Evolutionary conservation across 2,888 invertebrate species (phyloP).

Genomic region (Anthrax anthrax): DNA sequence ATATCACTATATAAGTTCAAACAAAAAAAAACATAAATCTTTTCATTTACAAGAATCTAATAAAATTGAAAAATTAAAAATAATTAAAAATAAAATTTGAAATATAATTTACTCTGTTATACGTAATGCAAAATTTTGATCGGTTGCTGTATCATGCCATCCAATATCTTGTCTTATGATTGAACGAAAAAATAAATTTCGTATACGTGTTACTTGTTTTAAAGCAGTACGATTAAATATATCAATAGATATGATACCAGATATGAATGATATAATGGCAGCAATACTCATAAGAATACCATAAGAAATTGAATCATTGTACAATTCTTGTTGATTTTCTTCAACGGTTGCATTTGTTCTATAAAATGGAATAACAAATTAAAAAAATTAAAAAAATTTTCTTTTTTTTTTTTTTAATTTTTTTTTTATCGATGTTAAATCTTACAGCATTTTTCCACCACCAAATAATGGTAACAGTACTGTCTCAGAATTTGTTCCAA

Average conservation of each 20-base stretch:
- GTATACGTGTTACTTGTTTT: constrained; percentile 46
- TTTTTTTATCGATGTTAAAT: constrained; percentile 4
- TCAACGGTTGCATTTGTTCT: constrained; percentile 40
- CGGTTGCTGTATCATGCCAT: constrained; percentile 58
- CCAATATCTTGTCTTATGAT: constrained; percentile 57
- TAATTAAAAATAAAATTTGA: constrained; percentile 22
- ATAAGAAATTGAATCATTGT: constrained; percentile 50
- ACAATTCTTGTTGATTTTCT: constrained; percentile 44
- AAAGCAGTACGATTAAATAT: constrained; percentile 51
- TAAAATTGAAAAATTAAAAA: background rate
- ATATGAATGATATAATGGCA: constrained; percentile 45
- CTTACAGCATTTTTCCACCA: constrained; percentile 45
- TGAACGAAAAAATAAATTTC: constrained; percentile 44
- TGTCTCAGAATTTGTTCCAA: constrained; percentile 44
- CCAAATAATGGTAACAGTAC: constrained; percentile 45
- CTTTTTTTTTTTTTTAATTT: background rate
- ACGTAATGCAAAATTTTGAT: constrained; percentile 58
- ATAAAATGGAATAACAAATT: constrained; percentile 4
- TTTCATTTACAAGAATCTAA: background rate
- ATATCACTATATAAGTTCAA: constrained; percentile 44
- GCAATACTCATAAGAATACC: constrained; percentile 45
- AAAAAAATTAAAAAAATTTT: background rate
- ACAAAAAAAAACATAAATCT: too few relatives aligned
- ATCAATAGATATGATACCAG: constrained; percentile 49
- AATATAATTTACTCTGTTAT: constrained; percentile 48